phyloP scores from a whole-genome alignment of 2,888 invertebrate species.

The Tricholauxania praeusta region DNA sequence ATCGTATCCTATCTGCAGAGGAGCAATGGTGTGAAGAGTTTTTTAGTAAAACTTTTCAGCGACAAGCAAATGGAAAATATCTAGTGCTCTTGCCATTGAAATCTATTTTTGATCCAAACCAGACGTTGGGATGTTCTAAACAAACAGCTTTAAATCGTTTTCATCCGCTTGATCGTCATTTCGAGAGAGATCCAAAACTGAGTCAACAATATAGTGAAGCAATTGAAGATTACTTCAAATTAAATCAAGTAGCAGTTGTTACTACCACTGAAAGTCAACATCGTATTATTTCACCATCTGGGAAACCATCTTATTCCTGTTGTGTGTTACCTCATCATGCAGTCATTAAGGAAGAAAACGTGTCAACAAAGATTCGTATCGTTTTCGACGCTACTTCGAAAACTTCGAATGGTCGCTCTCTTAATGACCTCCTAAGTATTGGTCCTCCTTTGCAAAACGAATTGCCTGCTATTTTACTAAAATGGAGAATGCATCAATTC shows the following conservation, averaged over 20 bases:
- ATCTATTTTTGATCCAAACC: constrained; percentile 11
- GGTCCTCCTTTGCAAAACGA: background rate
- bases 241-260: background rate
- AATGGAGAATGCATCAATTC: too few species aligned
- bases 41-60: constrained; percentile 21
- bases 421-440: too few species aligned
- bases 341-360: constrained; percentile 4
- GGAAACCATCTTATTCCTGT: constrained; percentile 1
- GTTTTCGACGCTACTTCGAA: constrained; percentile 28
- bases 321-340: too few species aligned
- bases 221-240: constrained; percentile 13
- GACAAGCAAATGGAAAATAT: constrained; percentile 33
- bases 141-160: constrained; percentile 39
- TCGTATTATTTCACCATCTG: background rate
- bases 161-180: constrained; percentile 15
- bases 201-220: constrained; percentile 16
- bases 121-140: constrained; percentile 15
- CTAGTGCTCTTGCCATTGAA: constrained; percentile 33
- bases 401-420: background rate
- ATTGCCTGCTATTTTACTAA: background rate
- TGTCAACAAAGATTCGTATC: constrained; percentile 17
- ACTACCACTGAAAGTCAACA: constrained; percentile 34
- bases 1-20: constrained; percentile 13
- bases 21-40: constrained; percentile 41
- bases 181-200: background rate